phyloP scores from a whole-genome alignment of 2,888 invertebrate genomes.

The Pseudoips prasinana region DNA sequence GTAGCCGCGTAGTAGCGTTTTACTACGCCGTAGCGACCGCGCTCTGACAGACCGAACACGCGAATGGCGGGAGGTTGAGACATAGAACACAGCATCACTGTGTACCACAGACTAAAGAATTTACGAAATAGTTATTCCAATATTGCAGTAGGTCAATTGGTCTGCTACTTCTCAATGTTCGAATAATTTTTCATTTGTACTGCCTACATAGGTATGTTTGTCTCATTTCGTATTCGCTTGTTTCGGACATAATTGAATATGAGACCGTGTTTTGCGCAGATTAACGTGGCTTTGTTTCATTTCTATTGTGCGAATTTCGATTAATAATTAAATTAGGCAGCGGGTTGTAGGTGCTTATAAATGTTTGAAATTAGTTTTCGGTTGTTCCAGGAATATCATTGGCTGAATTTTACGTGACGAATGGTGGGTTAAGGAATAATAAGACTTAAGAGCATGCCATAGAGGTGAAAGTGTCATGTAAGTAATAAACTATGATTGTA shows the following conservation, averaged over 20 bases:
- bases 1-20: constrained; percentile 34
- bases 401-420: constrained; percentile 10
- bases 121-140: constrained; percentile 18
- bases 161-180: constrained; percentile 22
- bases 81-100: constrained; percentile 10
- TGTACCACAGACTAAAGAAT: constrained; percentile 26
- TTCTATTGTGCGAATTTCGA: constrained; percentile 41
- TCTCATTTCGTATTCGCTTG: constrained; percentile 43
- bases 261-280: constrained; percentile 45
- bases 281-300: constrained; percentile 49
- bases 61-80: constrained; percentile 58
- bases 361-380: constrained; percentile 40
- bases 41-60: constrained; percentile 48
- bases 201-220: constrained; percentile 26
- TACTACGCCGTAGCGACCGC: constrained; percentile 62
- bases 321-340: constrained; percentile 45
- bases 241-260: constrained; percentile 51
- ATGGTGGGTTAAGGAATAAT: constrained; percentile 6
- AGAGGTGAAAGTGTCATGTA: constrained; percentile 7
- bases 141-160: constrained; percentile 26
- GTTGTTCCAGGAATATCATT: constrained; percentile 19
- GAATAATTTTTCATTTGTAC: constrained; percentile 15
- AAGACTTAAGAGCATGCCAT: constrained; percentile 5
- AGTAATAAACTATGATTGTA: constrained; percentile 1
- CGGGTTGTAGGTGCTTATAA: constrained; percentile 31